Evolutionary conservation across 2,888 invertebrate species (phyloP).

Genomic region (Cheilosia grossa): DNA sequence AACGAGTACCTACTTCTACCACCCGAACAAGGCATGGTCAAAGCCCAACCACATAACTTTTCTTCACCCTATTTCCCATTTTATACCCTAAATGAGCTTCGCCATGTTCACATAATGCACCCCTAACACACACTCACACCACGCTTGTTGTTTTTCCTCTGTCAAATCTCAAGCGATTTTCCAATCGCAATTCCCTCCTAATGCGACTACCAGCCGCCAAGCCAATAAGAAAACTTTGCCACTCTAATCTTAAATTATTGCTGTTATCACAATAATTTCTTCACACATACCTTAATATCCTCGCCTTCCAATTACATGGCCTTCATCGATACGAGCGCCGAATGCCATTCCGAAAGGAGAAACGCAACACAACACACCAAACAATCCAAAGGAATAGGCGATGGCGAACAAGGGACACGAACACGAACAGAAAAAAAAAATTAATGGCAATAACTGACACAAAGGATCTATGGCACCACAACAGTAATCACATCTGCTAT

Average conservation of each 20-base stretch:
- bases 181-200: constrained; percentile 23
- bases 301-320: constrained; percentile 51
- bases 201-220: constrained; percentile 29
- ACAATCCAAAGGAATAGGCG: neutral
- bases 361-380: constrained; percentile 1
- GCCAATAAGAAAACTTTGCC: constrained; percentile 52
- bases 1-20: no score
- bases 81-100: no score
- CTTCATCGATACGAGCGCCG: constrained; percentile 40
- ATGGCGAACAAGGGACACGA: constrained; percentile 3
- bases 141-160: constrained; percentile 29
- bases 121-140: neutral
- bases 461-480: constrained; percentile 42
- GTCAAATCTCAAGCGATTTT: constrained; percentile 29
- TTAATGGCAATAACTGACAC: constrained; percentile 59
- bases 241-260: constrained; percentile 62
- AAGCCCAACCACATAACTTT: no score
- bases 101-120: neutral
- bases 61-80: neutral
- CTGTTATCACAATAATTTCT: constrained; percentile 59
- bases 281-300: constrained; percentile 57
- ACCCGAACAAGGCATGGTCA: no score
- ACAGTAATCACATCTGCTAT: constrained; percentile 59
- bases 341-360: constrained; percentile 14
- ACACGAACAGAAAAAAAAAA: constrained; percentile 16